phyloP scores from a whole-genome alignment of 2,797 vertebrate species.

The Acanthurus tractus region DNA sequence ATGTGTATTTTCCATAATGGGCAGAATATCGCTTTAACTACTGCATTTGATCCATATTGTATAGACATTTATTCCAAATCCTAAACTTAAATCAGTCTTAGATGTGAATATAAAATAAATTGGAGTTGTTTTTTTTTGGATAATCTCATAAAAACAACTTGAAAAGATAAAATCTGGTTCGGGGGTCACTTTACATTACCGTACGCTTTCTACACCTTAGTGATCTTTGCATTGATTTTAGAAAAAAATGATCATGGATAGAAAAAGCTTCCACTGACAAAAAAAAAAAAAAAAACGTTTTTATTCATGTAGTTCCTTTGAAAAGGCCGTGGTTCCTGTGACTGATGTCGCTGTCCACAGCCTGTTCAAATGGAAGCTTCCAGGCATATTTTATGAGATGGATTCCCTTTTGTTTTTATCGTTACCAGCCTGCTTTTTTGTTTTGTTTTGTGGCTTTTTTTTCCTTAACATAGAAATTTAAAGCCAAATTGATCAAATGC shows the following conservation, averaged over 20 bases:
- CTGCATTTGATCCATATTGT: neutral
- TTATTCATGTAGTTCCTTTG: conserved; percentile 42
- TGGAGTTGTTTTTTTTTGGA: neutral
- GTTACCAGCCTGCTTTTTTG: conserved; percentile 57
- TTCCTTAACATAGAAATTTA: conserved; percentile 75
- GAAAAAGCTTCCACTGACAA: conserved; percentile 22
- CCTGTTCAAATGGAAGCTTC: conserved; percentile 76
- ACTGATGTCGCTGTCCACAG: conserved; percentile 70
- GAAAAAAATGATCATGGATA: neutral
- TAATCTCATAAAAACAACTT: neutral
- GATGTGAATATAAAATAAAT: neutral
- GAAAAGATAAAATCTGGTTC: neutral
- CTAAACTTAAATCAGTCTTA: neutral
- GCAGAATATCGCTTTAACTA: neutral
- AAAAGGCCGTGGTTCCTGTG: conserved; percentile 60
- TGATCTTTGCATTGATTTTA: neutral
- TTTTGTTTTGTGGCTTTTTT: conserved; percentile 41
- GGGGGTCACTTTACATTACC: neutral
- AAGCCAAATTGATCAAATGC: conserved; percentile 80
- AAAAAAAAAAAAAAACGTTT: neutral
- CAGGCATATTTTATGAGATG: conserved; percentile 81
- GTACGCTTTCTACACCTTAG: neutral
- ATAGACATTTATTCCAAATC: neutral
- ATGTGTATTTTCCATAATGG: too few relatives aligned
- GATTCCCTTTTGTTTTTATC: conserved; percentile 76